Conservation (phyloP, 2,797 vertebrate genomes). For the Margarornis squamiger region DNA sequence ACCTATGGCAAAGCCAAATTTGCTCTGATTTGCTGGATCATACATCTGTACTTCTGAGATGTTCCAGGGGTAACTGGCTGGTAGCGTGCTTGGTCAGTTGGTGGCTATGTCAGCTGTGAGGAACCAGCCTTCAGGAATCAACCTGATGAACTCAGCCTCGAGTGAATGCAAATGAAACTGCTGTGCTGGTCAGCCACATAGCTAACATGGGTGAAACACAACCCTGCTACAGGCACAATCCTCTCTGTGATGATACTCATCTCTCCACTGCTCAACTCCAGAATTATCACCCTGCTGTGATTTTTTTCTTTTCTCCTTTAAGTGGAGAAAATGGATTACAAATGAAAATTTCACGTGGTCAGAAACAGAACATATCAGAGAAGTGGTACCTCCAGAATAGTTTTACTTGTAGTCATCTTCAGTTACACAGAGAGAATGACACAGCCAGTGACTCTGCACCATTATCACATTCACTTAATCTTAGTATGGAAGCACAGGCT, state of each 20-base stretch:
- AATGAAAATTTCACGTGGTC: neutral
- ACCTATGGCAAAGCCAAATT: neutral
- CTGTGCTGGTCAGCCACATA: neutral
- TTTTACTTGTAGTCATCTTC: conserved; percentile 12
- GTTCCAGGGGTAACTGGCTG: neutral
- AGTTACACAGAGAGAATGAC: neutral
- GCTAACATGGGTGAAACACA: neutral
- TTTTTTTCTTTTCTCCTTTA: neutral
- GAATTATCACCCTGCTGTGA: neutral
- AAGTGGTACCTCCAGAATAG: neutral
- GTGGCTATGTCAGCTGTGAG: neutral
- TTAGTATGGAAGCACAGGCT: conserved; percentile 28
- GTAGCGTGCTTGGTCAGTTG: neutral
- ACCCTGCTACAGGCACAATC: neutral
- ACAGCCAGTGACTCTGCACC: neutral
- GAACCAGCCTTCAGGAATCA: neutral
- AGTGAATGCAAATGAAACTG: neutral
- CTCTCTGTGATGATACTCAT: neutral
- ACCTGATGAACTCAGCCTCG: neutral
- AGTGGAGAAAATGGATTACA: neutral
- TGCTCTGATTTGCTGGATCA: neutral
- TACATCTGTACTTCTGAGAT: neutral
- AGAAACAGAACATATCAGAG: neutral
- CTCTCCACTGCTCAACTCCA: neutral
- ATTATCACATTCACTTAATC: conserved; percentile 13